Percentiles rank a stretch among this genome's conserved stretches.
Evolutionary conservation across 1,140 invertebrate species (phyloP).

Genomic region (Drosophila persimilis): DNA sequence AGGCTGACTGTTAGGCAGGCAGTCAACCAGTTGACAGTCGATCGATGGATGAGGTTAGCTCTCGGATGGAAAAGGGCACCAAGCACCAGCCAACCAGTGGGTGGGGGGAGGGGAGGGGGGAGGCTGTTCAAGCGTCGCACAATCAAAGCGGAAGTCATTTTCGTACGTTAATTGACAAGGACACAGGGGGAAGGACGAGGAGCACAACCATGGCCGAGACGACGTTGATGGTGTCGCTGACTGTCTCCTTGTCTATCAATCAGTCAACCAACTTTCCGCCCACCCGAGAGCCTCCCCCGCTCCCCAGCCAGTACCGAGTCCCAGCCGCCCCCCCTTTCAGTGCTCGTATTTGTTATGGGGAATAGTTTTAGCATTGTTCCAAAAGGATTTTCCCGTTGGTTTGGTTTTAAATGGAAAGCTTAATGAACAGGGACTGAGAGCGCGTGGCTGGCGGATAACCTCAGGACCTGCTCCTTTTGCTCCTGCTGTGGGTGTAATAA

Average conservation of each 20-base stretch:
- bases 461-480: conserved; percentile 6
- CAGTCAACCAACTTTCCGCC: conserved; percentile 52
- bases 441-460: conserved; percentile 7
- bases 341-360: conserved; percentile 65
- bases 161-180: conserved; percentile 81
- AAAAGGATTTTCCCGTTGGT: conserved; percentile 21
- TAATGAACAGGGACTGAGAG: conserved; percentile 52
- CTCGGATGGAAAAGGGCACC: conserved; percentile 2
- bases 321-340: conserved; percentile 8
- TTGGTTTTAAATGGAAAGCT: conserved; percentile 72
- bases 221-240: conserved; percentile 69
- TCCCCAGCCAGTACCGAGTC: background rate
- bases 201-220: conserved; percentile 17
- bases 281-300: background rate
- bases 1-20: conserved; percentile 73
- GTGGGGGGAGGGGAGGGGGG: background rate
- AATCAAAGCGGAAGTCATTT: conserved; percentile 81
- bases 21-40: conserved; percentile 72
- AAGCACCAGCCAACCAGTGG: background rate
- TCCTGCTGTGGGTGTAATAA: conserved; percentile 52
- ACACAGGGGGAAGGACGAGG: conserved; percentile 40
- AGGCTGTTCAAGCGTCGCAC: conserved; percentile 34
- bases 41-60: conserved; percentile 65
- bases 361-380: conserved; percentile 78
- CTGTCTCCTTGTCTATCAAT: conserved; percentile 75